phyloP scores from a whole-genome alignment of 2,113 vertebrate genomes.

The Callochromis pleurospilus region DNA sequence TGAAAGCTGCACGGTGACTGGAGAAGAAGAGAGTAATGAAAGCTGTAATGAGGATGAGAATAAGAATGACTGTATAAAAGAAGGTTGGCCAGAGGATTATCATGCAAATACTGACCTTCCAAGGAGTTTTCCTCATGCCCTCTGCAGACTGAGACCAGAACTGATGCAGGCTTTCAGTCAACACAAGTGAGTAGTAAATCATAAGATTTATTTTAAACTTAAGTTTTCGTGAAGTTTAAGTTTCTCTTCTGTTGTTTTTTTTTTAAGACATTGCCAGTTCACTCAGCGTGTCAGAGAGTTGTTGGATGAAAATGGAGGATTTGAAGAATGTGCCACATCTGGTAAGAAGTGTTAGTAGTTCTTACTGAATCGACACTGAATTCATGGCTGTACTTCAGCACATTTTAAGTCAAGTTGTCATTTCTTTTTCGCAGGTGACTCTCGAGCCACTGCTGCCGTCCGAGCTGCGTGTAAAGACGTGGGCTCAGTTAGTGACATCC shows the following conservation, averaged over 20 bases:
- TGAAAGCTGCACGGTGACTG: not conserved
- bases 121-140: constrained; percentile 59
- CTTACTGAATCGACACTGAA: not conserved
- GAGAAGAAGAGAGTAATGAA: constrained; percentile 8
- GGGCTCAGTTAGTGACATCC: constrained; percentile 73
- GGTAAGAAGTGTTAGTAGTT: constrained; percentile 32
- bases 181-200: constrained; percentile 70
- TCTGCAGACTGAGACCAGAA: constrained; percentile 75
- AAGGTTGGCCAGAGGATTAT: constrained; percentile 56
- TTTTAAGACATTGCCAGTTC: constrained; percentile 68
- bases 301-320: constrained; percentile 62
- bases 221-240: not conserved
- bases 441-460: constrained; percentile 56
- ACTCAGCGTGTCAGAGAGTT: constrained; percentile 57
- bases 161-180: constrained; percentile 71
- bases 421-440: constrained; percentile 48
- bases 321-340: constrained; percentile 65
- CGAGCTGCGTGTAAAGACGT: constrained; percentile 71
- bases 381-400: not conserved
- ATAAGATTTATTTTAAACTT: not conserved
- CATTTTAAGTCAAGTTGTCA: too few species aligned
- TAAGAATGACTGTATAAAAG: not conserved
- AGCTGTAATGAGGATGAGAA: not conserved
- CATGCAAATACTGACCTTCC: constrained; percentile 46
- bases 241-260: not conserved